Conservation (phyloP, 2,888 invertebrate species). For the Drosophila picticornis region DNA sequence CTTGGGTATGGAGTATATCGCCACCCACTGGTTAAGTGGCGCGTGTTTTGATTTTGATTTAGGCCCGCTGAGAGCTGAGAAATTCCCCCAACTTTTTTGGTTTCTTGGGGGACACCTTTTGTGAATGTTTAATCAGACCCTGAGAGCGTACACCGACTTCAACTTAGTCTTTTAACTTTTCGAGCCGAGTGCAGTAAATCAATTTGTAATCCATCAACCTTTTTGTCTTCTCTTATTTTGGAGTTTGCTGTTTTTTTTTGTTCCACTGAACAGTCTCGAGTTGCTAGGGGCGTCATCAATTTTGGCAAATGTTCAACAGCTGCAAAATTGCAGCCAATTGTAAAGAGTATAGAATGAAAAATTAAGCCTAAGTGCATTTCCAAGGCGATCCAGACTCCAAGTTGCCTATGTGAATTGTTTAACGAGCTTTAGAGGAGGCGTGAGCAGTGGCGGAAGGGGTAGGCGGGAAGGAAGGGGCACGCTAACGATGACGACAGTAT, state of each 20-base stretch:
- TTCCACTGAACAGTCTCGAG: constrained; percentile 31
- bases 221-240: constrained; percentile 12
- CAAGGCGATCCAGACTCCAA: constrained; percentile 70
- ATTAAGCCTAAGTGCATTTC: constrained; percentile 77
- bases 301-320: constrained; percentile 58
- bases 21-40: constrained; percentile 66
- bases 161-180: constrained; percentile 30
- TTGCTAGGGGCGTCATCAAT: constrained; percentile 67
- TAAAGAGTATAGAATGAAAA: constrained; percentile 67
- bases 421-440: constrained; percentile 57
- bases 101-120: constrained; percentile 40
- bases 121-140: constrained; percentile 71
- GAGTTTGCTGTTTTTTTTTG: constrained; percentile 1
- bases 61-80: constrained; percentile 42
- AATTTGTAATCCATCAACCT: constrained; percentile 77
- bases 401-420: constrained; percentile 58
- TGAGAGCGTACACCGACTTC: constrained; percentile 47
- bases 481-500: constrained; percentile 76
- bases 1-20: constrained; percentile 19
- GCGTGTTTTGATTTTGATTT: constrained; percentile 77
- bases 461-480: not conserved
- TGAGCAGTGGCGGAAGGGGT: constrained; percentile 9
- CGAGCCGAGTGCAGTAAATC: constrained; percentile 46
- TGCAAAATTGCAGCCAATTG: constrained; percentile 76
- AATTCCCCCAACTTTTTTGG: constrained; percentile 26